Base-by-base conservation (phyloP, 2,888 invertebrate species). In the Cinara cedri region DNA sequence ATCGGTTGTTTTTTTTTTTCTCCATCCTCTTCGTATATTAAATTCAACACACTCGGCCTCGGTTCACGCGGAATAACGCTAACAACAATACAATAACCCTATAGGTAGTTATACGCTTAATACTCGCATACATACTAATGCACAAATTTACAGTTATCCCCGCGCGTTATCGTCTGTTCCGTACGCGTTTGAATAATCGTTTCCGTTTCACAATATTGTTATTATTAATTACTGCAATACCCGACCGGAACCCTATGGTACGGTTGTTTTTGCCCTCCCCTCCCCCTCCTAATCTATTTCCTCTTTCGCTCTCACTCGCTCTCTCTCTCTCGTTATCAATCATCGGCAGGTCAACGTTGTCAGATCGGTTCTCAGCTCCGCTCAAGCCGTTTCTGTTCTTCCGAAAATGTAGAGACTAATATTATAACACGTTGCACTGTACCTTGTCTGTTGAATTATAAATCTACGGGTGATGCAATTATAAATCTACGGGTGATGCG, bases 131-230 rank as follows among this genome's bases (percentile, higher is more conserved):
- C 57, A 57, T 44, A 46, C 19, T 44, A 44, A 63, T 44, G 44
- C 8, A 8, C n/a, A 16, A 55, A 57, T 46, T 44, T 57, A 72
- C 71, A 57, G 71, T 72, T 72, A 70, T 34, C 42, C 46, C 46
- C 49, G 55, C 6, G 46, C 60, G 51, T 24, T n/a, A n/a, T 24
- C 72, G 46, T 72, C 60, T 42, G 46, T 72, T 46, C 60, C 60
- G 21, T 24, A 44, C 44, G n/a, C 24, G 24, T 57, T 49, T 46
- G 57, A 60, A 72, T 26, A 60, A 72, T 72, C 46, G 72, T 72
- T 72, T 72, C 72, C 72, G 72, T 72, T 60, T 24, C 3, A 3
- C 57, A n/a, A 72, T 72, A 65, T 34, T 34, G 34, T 42, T n/a
- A 34, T 34, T 34, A n/a, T 34, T 34, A 34, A 34, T 34, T 34